phyloP scores from a whole-genome alignment of 2,113 vertebrate species.

The Daboia siamensis region DNA sequence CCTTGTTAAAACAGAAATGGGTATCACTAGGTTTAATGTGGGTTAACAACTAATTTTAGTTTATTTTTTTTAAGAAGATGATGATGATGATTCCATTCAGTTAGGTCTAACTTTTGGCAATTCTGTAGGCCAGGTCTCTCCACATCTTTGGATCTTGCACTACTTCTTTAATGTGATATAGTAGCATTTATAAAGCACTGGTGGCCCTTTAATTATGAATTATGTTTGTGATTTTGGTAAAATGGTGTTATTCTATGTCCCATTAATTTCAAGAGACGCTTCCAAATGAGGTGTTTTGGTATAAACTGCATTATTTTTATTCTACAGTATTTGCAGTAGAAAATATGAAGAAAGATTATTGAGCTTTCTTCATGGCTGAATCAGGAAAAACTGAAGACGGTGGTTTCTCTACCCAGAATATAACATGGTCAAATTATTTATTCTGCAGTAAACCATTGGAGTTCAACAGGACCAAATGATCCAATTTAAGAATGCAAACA shows the following conservation, averaged over 20 bases:
- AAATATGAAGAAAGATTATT: not conserved
- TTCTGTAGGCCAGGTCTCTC: not conserved
- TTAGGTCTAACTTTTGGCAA: not conserved
- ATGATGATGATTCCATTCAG: not conserved
- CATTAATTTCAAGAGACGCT: not conserved
- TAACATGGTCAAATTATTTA: not conserved
- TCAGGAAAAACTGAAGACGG: constrained; percentile 17
- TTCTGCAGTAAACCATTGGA: not conserved
- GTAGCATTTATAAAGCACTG: constrained; percentile 27
- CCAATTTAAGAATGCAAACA: constrained; percentile 5
- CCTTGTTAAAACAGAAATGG: constrained; percentile 39
- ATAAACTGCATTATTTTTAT: constrained; percentile 6
- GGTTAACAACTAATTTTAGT: constrained; percentile 40
- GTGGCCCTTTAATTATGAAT: constrained; percentile 36
- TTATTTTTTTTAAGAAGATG: constrained; percentile 16
- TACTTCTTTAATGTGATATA: constrained; percentile 15
- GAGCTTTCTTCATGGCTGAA: not conserved
- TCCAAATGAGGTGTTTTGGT: not conserved
- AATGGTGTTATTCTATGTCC: not conserved
- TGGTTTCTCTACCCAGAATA: not conserved
- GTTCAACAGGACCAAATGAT: not conserved
- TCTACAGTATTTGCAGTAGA: constrained; percentile 31
- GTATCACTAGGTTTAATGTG: constrained; percentile 36
- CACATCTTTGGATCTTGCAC: not conserved
- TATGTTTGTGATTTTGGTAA: not conserved